Conservation (phyloP, 2,888 invertebrate genomes). For the Drosophila borborema region DNA sequence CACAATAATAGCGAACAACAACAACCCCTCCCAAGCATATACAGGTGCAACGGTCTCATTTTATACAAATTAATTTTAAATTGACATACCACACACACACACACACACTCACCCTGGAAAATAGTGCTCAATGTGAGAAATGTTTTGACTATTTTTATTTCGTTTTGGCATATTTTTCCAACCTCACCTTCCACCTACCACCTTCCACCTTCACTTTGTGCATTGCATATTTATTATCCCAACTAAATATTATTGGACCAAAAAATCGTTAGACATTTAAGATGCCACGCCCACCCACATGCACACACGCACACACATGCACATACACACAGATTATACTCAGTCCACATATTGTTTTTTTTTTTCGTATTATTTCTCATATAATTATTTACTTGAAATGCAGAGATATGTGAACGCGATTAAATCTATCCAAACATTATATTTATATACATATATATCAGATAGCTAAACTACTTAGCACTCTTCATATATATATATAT, state of each 20-base stretch:
- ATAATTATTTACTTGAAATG: slow-evolving; percentile 69
- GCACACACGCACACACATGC: slow-evolving; percentile 2
- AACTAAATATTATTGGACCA: slow-evolving; percentile 85
- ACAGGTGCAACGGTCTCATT: slow-evolving; percentile 82
- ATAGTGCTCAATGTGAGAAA: slow-evolving; percentile 33
- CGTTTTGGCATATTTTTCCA: slow-evolving; percentile 20
- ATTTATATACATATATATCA: slow-evolving; percentile 36
- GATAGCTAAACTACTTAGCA: slow-evolving; percentile 54
- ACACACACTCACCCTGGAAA: slow-evolving; percentile 35
- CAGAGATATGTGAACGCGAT: slow-evolving; percentile 65
- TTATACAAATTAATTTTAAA: slow-evolving; percentile 81
- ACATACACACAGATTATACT: slow-evolving; percentile 44
- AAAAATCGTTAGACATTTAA: slow-evolving; percentile 86
- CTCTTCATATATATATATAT: slow-evolving; percentile 17
- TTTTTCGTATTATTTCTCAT: slow-evolving; percentile 70
- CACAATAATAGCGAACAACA: slow-evolving; percentile 1
- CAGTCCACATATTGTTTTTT: slow-evolving; percentile 75
- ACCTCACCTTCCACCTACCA: slow-evolving; percentile 11
- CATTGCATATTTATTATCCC: slow-evolving; percentile 69
- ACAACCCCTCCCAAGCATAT: slow-evolving; percentile 19
- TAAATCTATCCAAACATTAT: slow-evolving; percentile 39
- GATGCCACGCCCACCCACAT: slow-evolving; percentile 57
- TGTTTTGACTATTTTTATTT: slow-evolving; percentile 22
- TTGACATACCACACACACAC: slow-evolving; percentile 75
- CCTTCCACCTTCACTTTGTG: slow-evolving; percentile 41